Evolutionary conservation across 1,140 invertebrate species (phyloP), one percentile per base, ranked within the genome.

Genomic region (Calliopsis andreniformis): DNA sequence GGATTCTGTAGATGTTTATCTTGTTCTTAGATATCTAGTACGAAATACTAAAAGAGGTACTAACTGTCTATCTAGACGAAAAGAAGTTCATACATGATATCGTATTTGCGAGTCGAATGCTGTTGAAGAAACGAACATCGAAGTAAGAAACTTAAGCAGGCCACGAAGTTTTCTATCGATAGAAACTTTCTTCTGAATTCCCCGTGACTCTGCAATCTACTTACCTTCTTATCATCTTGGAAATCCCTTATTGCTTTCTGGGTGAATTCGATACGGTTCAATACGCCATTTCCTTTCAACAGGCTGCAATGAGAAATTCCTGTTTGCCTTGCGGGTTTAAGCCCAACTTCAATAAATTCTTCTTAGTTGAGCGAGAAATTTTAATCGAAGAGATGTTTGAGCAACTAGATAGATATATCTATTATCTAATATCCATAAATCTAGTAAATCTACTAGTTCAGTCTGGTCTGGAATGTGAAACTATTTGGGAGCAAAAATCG

Each of bases 191-290:
- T 47, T 58, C 20, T 18, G 43, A 14, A 73, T 20, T 23, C 63
- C 53, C 42, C 76, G 69, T 66, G 69, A 78, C 69, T 39, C 42
- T 30, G 20, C 62, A 23, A 61, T 61, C 58, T 14, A 61, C 7
- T 61, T 61, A 45, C 23, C 23, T 49, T 32, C 45, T 43, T 49
- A 61, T 42, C 58, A 18, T 23, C 39, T 18, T 42, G 8, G 7
- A 23, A 25, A n/a, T 43, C 10, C n/a, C n/a, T 56, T 56, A 32
- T 56, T 32, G 5, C 30, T 8, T 58, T 58, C 30, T 2, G 18
- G 3, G 7, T 3, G 30, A 35, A 8, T 20, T 20, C 30, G 55
- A 35, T 58, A 58, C 30, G 55, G 28, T 7, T 35, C 55, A n/a
- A 56, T 30, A 32, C 16, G 30, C 14, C 18, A 18, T 58, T 58